phyloP scores from a whole-genome alignment of 2,113 vertebrate genomes.

The Ailuropoda melanoleuca region DNA sequence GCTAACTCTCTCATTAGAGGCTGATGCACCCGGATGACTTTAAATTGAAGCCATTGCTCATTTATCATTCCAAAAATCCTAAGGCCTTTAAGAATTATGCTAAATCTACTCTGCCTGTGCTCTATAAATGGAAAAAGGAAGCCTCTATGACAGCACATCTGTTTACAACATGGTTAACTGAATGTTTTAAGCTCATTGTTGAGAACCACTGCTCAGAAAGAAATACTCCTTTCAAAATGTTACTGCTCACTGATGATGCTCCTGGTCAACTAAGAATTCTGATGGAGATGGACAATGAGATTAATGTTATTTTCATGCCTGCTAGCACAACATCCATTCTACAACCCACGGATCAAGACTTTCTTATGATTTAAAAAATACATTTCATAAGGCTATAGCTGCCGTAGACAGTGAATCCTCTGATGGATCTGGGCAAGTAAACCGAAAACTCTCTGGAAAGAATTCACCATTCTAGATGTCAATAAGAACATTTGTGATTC shows the following conservation, averaged over 20 bases:
- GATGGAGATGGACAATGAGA: not conserved
- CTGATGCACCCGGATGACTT: not conserved
- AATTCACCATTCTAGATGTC: not conserved
- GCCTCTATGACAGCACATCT: not conserved
- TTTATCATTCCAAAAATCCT: not conserved
- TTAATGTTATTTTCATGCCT: not conserved
- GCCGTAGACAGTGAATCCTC: not conserved
- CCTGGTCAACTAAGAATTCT: not conserved
- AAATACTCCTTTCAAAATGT: not conserved
- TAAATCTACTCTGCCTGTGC: not conserved
- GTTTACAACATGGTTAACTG: not conserved
- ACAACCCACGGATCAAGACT: not conserved
- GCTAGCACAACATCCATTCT: not conserved
- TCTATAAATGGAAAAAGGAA: not conserved
- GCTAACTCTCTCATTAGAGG: not conserved
- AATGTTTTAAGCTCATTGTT: not conserved
- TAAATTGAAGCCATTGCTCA: not conserved
- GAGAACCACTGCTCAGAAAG: not conserved
- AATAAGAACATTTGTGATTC: not conserved
- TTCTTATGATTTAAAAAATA: not conserved
- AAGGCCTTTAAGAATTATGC: not conserved
- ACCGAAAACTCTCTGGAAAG: not conserved
- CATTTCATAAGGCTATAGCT: not conserved
- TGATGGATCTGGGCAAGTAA: not conserved
- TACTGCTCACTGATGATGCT: not conserved